These are phyloP conservation scores for Andrena fulva DNA, from an alignment of 2,888 invertebrate genomes.

Conservation along the genomic window DNA sequence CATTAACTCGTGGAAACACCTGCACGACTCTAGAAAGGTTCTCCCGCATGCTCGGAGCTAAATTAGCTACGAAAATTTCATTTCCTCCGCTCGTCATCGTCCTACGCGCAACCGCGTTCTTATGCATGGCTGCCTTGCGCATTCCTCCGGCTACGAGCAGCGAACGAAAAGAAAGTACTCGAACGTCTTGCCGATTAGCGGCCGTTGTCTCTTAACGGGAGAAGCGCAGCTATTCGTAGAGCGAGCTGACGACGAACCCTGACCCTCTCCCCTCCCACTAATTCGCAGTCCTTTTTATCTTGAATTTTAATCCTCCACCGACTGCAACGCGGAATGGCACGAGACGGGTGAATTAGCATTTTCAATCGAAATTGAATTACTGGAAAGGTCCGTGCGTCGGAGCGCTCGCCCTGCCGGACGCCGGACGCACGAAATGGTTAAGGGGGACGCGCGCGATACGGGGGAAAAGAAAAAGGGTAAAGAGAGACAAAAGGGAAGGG, in stretches of 20 bases:
- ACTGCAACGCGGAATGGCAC: neutral
- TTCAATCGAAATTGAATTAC: conserved; percentile 36
- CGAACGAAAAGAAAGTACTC: conserved; percentile 34
- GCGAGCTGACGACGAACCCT: conserved; percentile 75
- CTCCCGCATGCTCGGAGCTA: conserved; percentile 76
- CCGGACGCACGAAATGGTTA: conserved; percentile 15
- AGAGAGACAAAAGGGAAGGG: conserved; percentile 16
- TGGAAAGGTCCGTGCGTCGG: neutral
- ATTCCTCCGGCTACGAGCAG: conserved; percentile 17
- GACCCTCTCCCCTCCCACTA: conserved; percentile 60
- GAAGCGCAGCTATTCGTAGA: conserved; percentile 72
- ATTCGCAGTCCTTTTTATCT: neutral
- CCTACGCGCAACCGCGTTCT: conserved; percentile 51
- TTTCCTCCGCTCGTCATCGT: conserved; percentile 68
- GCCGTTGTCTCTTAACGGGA: conserved; percentile 70
- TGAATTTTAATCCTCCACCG: neutral
- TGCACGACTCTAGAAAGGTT: conserved; percentile 70
- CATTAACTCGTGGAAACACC: conserved; percentile 74
- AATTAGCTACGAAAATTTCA: conserved; percentile 80
- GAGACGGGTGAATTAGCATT: neutral
- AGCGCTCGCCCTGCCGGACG: neutral
- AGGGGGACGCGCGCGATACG: neutral
- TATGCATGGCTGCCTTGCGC: conserved; percentile 16
- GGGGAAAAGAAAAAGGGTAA: conserved; percentile 17
- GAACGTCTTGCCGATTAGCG: conserved; percentile 68